Evolutionary conservation across 2,113 vertebrate species (phyloP).

Genomic region (Zingel zingel): DNA sequence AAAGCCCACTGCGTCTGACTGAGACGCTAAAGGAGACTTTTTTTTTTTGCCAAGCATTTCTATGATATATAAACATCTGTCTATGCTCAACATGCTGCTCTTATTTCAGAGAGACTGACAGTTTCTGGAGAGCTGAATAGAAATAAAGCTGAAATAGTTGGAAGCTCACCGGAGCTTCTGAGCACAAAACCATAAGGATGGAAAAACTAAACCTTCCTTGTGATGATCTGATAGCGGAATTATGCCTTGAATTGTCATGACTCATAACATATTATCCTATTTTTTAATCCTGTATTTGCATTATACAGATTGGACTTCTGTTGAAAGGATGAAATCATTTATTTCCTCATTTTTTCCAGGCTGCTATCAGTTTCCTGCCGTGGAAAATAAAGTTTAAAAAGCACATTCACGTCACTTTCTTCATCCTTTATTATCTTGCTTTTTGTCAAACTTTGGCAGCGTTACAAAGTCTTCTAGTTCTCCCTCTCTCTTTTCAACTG

Average conservation of each 20-base stretch:
- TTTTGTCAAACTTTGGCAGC: conserved; percentile 1
- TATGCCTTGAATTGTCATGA: background rate
- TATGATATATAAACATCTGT: background rate
- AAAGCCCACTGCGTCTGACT: too few species aligned
- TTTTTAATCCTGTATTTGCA: background rate
- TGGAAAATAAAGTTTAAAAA: conserved; percentile 21
- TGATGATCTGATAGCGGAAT: background rate
- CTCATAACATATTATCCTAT: background rate
- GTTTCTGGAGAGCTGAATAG: background rate
- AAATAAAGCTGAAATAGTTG: conserved; percentile 12
- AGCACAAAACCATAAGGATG: conserved; percentile 14
- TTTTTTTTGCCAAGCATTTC: background rate
- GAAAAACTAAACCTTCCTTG: background rate
- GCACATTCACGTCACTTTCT: background rate
- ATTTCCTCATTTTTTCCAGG: background rate
- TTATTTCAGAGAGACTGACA: background rate
- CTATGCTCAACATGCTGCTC: background rate
- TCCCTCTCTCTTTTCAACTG: background rate
- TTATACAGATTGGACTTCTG: background rate
- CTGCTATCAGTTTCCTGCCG: background rate
- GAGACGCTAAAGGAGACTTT: too few species aligned
- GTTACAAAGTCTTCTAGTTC: background rate
- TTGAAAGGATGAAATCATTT: conserved; percentile 18
- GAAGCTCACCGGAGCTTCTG: conserved; percentile 10
- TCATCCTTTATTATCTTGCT: background rate